Evolutionary conservation across 1,140 invertebrate genomes (phyloP).

Genomic region (Gryon sp.): DNA sequence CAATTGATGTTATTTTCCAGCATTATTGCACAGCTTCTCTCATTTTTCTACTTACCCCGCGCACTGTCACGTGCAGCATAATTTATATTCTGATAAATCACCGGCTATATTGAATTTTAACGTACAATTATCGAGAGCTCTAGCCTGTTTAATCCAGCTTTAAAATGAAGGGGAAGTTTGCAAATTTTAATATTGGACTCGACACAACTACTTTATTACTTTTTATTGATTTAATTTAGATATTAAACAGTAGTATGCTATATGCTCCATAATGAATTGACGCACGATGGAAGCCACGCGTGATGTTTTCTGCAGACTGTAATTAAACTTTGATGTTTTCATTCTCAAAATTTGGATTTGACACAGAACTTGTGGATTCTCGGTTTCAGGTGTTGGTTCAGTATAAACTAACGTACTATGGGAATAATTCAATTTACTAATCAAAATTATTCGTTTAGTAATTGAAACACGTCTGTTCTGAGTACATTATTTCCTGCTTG

Average conservation of each 20-base stretch:
- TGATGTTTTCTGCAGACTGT: too few species aligned
- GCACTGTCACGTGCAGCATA: conserved; percentile 32
- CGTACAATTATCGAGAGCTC: conserved; percentile 4
- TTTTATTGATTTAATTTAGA: neutral
- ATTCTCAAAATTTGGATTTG: too few species aligned
- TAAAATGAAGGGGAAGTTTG: too few species aligned
- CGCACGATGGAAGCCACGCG: too few species aligned
- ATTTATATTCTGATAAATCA: conserved; percentile 52
- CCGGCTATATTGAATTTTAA: conserved; percentile 18
- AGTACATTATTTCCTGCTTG: neutral
- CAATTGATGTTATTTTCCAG: conserved; percentile 45
- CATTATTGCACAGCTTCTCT: conserved; percentile 27
- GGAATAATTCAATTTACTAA: neutral
- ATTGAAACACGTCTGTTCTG: neutral
- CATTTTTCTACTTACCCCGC: conserved; percentile 35
- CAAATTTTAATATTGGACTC: conserved; percentile 34
- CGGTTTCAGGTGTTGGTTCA: too few species aligned
- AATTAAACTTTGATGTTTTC: too few species aligned
- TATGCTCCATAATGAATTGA: too few species aligned
- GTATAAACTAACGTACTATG: too few species aligned
- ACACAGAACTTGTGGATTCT: too few species aligned
- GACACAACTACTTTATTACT: too few species aligned
- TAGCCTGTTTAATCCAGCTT: neutral
- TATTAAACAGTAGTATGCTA: too few species aligned
- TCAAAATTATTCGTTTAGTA: neutral